A percentile compares a stretch with the other conserved stretches of the same genome.
Conservation (phyloP, 2,113 vertebrate species). For the Diglossa brunneiventris region DNA sequence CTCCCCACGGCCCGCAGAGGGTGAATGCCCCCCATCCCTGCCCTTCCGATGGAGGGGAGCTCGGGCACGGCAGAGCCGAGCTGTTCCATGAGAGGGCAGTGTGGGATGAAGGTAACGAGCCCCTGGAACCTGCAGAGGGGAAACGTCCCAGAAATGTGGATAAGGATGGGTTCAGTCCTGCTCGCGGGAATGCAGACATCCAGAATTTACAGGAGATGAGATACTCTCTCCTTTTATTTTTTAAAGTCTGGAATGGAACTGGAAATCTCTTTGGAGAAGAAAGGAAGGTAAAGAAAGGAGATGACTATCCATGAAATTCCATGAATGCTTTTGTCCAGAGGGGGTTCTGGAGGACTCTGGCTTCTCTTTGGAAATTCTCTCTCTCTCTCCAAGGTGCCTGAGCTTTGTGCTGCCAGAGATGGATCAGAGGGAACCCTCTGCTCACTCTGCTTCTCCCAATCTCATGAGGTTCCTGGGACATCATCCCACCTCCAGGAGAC, state of each 20-base stretch:
- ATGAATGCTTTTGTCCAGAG: not conserved
- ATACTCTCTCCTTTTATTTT: too few relatives aligned
- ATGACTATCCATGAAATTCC: not conserved
- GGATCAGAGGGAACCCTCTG: not conserved
- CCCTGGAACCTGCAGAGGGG: fast-evolving
- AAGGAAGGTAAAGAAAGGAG: not conserved
- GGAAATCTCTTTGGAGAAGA: not conserved
- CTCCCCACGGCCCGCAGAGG: not conserved
- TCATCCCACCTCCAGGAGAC: not conserved
- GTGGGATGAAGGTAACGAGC: not conserved
- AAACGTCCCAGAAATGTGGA: not conserved
- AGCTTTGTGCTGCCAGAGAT: not conserved
- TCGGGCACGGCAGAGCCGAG: not conserved
- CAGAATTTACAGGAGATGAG: not conserved
- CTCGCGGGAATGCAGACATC: not conserved
- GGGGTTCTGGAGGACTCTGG: not conserved
- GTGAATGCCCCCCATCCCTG: not conserved
- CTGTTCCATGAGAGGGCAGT: constrained; percentile 55
- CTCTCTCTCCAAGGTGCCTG: not conserved
- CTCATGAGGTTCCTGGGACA: not conserved
- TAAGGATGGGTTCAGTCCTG: not conserved
- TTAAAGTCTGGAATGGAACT: not conserved
- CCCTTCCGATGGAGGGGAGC: not conserved
- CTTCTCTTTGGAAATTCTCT: not conserved
- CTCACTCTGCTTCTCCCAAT: not conserved